A percentile compares a stretch with the other conserved stretches of the same genome.
phyloP scores from a whole-genome alignment of 2,113 vertebrate species.

The Athene cunicularia region DNA sequence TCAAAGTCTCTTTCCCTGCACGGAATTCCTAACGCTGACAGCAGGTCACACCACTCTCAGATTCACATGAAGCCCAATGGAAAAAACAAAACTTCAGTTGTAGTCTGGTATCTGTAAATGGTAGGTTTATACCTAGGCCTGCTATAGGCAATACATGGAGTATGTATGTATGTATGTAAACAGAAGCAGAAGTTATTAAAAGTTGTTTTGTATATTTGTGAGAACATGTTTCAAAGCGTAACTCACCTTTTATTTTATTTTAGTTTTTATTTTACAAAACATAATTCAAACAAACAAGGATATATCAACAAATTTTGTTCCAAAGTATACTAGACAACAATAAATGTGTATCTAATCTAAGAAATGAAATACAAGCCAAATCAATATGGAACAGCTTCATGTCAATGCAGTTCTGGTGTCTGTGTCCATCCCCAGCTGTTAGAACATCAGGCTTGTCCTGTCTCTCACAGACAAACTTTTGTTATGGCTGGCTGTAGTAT shows the following conservation, averaged over 20 bases:
- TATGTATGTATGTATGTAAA: neutral
- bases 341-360: neutral
- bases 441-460: neutral
- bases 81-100: neutral
- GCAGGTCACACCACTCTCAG: fast-evolving
- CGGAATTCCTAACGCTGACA: neutral
- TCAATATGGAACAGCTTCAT: neutral
- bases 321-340: neutral
- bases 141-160: neutral
- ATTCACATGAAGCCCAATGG: neutral
- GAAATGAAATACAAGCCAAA: neutral
- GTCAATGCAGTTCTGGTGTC: neutral
- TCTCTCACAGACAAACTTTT: neutral
- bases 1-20: neutral
- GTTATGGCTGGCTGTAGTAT: neutral
- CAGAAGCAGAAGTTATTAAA: neutral
- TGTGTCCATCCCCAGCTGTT: neutral
- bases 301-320: neutral
- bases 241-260: neutral
- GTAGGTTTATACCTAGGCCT: neutral
- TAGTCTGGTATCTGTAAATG: neutral
- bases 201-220: neutral
- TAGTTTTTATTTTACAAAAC: neutral
- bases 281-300: neutral
- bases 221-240: neutral